Conservation (phyloP, 2,113 vertebrate species). For the Sclerurus mexicanus region DNA sequence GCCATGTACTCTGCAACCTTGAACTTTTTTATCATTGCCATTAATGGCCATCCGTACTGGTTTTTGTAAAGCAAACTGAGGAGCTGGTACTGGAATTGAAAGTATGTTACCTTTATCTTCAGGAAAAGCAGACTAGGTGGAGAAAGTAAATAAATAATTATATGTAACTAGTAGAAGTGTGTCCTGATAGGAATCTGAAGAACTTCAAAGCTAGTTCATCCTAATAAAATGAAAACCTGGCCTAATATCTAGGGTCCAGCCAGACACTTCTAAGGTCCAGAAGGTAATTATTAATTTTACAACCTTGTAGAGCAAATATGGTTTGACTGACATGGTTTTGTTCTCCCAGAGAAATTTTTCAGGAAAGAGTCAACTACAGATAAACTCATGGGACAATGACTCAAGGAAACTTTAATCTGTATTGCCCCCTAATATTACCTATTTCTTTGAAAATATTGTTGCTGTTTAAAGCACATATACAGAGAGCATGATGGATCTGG, state of each 20-base stretch:
- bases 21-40: background rate
- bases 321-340: background rate
- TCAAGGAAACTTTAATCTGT: background rate
- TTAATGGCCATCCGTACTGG: background rate
- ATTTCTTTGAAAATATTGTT: background rate
- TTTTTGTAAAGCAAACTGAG: background rate
- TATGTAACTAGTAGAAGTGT: background rate
- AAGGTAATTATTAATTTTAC: background rate
- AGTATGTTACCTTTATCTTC: background rate
- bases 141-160: background rate
- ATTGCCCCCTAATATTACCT: background rate
- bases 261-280: background rate
- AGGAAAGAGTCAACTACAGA: background rate
- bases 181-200: background rate
- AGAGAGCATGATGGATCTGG: background rate
- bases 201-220: background rate
- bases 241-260: background rate
- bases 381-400: background rate
- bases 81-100: background rate
- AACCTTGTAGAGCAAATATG: background rate
- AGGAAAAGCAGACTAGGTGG: background rate
- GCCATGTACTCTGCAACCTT: background rate
- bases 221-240: background rate
- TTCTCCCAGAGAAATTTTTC: background rate
- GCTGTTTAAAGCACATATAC: constrained; percentile 30